Conservation (phyloP, 2,797 vertebrate species). For the Sebastes itinus region DNA sequence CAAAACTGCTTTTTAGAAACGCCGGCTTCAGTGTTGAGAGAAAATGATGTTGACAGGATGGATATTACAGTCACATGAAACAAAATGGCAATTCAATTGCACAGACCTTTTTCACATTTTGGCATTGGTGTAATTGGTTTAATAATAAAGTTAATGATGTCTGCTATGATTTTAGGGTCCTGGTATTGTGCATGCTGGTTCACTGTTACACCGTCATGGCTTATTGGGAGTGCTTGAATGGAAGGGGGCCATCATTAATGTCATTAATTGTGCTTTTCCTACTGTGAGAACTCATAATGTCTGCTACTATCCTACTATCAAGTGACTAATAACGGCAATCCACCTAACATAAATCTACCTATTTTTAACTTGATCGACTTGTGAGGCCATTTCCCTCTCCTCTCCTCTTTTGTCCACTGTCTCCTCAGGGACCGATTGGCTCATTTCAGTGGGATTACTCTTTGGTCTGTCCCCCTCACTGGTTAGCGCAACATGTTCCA, state of each 20-base stretch:
- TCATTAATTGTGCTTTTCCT: neutral
- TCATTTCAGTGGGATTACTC: conserved; percentile 49
- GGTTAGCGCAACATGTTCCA: conserved; percentile 58
- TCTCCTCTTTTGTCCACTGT: neutral
- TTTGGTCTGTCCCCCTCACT: conserved; percentile 41
- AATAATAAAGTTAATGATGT: neutral
- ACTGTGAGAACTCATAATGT: neutral
- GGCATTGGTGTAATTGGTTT: neutral
- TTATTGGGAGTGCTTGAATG: neutral
- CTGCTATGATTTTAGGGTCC: neutral
- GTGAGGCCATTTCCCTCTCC: conserved; percentile 6
- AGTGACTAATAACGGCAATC: neutral
- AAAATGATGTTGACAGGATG: neutral
- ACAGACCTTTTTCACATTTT: neutral
- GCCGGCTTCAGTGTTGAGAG: neutral
- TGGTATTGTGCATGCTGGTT: neutral
- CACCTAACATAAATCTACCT: neutral
- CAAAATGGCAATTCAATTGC: neutral
- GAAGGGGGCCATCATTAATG: neutral
- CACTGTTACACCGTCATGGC: neutral
- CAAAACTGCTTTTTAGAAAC: neutral
- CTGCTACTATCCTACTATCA: neutral
- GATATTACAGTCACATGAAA: neutral
- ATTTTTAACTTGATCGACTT: neutral
- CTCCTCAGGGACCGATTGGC: conserved; percentile 24